Evolutionary conservation across 2,888 invertebrate genomes (phyloP).

Genomic region (Anticlea derivata): DNA sequence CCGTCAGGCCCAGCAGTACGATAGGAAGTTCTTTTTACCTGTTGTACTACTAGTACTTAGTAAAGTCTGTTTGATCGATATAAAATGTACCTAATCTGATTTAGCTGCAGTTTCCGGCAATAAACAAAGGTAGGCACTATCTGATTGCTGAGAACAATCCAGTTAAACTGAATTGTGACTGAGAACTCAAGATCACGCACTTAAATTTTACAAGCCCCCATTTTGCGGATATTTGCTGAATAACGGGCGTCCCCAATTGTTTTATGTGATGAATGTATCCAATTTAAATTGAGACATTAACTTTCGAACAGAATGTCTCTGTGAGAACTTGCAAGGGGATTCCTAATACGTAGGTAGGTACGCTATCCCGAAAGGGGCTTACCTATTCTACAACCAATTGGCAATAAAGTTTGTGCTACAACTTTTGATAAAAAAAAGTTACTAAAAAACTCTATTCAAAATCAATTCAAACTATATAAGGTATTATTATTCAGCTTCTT

Average conservation of each 20-base stretch:
- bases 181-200: constrained; percentile 41
- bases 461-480: too few species aligned
- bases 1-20: too few species aligned
- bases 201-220: constrained; percentile 47
- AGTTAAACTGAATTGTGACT: constrained; percentile 37
- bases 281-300: constrained; percentile 6
- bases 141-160: constrained; percentile 38
- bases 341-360: too few species aligned
- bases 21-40: too few species aligned
- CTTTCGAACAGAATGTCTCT: not conserved
- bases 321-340: constrained; percentile 11
- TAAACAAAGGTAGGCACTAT: constrained; percentile 31
- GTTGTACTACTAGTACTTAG: too few species aligned
- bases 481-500: too few species aligned
- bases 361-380: too few species aligned
- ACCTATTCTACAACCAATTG: too few species aligned
- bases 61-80: constrained; percentile 32
- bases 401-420: too few species aligned
- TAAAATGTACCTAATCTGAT: constrained; percentile 25
- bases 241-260: constrained; percentile 55
- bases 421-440: too few species aligned
- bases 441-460: too few species aligned
- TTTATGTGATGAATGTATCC: constrained; percentile 24
- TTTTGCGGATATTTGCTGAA: constrained; percentile 48
- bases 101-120: constrained; percentile 24